A percentile compares a stretch with the other conserved stretches of the same genome.
Evolutionary conservation across 2,888 invertebrate species (phyloP).

Genomic region (Phlogophora meticulosa): DNA sequence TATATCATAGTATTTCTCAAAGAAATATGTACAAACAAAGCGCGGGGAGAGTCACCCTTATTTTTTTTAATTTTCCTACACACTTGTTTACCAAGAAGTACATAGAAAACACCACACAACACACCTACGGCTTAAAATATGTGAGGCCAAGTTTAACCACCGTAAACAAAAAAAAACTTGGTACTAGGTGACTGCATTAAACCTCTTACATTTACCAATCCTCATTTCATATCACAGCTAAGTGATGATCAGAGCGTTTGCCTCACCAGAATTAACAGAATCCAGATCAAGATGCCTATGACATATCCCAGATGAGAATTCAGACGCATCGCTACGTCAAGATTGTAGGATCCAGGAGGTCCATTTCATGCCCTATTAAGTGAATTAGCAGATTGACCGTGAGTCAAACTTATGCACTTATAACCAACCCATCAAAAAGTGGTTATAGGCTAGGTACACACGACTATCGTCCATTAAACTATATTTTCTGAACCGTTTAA

Average conservation of each 20-base stretch:
- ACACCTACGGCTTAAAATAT: no score
- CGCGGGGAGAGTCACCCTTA: no score
- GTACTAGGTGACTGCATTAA: background rate
- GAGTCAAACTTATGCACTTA: background rate
- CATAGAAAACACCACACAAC: no score
- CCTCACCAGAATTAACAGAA: background rate
- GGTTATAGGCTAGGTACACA: constrained; percentile 21
- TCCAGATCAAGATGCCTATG: constrained; percentile 1
- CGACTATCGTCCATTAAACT: constrained; percentile 7
- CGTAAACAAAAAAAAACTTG: background rate
- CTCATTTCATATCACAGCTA: background rate
- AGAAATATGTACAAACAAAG: no score
- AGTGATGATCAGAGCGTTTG: background rate
- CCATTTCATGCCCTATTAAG: constrained; percentile 17
- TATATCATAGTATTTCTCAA: no score
- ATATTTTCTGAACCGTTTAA: constrained; percentile 43
- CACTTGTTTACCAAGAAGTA: no score
- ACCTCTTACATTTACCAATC: background rate
- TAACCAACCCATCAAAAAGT: constrained; percentile 11
- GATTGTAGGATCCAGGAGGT: no score
- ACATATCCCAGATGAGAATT: constrained; percentile 4
- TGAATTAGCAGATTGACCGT: background rate
- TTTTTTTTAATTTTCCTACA: no score
- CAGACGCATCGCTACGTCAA: background rate
- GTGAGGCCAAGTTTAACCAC: background rate